Conservation (phyloP, 2,113 vertebrate species). For the Hiodon alosoides region DNA sequence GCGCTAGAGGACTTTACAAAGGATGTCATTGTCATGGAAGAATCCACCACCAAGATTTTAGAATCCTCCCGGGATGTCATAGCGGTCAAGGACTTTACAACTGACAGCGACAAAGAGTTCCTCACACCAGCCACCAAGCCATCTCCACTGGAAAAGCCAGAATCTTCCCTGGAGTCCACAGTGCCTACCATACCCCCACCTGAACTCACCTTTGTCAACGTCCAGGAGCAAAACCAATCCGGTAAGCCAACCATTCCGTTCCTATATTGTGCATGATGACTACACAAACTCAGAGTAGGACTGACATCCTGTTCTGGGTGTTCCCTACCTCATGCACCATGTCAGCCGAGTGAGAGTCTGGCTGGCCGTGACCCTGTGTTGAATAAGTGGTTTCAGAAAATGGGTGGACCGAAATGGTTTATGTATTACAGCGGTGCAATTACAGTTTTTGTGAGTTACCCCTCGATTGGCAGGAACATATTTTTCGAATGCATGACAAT, state of each 20-base stretch:
- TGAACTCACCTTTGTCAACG: constrained; percentile 65
- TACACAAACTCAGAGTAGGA: too few species aligned
- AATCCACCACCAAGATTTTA: constrained; percentile 39
- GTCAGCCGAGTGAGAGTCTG: too few species aligned
- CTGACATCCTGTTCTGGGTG: too few species aligned
- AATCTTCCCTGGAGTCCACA: constrained; percentile 43
- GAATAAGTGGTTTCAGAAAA: too few species aligned
- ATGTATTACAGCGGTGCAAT: too few species aligned
- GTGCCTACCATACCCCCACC: constrained; percentile 52
- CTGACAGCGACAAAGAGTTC: constrained; percentile 65
- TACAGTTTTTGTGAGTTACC: too few species aligned
- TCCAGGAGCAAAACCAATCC: constrained; percentile 64
- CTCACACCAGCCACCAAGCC: constrained; percentile 51
- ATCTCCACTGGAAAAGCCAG: constrained; percentile 43
- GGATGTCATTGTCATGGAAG: constrained; percentile 57
- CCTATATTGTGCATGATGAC: constrained; percentile 10
- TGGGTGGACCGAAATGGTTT: too few species aligned
- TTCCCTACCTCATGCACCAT: too few species aligned
- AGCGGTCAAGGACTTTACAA: constrained; percentile 41
- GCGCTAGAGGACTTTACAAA: constrained; percentile 54
- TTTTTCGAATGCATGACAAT: too few species aligned
- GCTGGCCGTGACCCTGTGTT: too few species aligned
- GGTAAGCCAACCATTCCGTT: constrained; percentile 69
- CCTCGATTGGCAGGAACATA: too few species aligned
- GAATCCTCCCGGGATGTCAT: constrained; percentile 41